Evolutionary conservation across 2,888 invertebrate genomes (phyloP), one percentile per base, ranked within the genome.

Genomic region (Aphodius granarius): DNA sequence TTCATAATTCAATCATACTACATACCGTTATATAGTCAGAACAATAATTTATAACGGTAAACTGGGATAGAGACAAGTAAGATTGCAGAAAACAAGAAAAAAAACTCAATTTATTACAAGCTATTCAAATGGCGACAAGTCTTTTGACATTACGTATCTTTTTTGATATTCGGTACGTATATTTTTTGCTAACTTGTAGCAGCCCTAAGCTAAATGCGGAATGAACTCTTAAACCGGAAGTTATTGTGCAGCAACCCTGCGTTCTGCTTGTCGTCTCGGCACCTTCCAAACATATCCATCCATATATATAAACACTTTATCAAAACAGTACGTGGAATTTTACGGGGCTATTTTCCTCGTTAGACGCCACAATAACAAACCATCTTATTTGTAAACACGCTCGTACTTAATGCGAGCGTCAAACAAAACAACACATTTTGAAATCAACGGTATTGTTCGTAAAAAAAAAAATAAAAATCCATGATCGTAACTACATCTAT

Each of bases 111-210:
- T n/a, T n/a, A n/a, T n/a, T n/a, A n/a, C n/a, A n/a, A n/a, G n/a
- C n/a, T n/a, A n/a, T n/a, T n/a, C n/a, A n/a, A n/a, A n/a, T n/a
- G n/a, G n/a, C n/a, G n/a, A n/a, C n/a, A n/a, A n/a, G n/a, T n/a
- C n/a, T n/a, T n/a, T n/a, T n/a, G n/a, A n/a, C n/a, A n/a, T n/a
- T n/a, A n/a, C n/a, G n/a, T n/a, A n/a, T n/a, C n/a, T n/a, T n/a
- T n/a, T n/a, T n/a, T n/a, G n/a, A n/a, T n/a, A n/a, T n/a, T n/a
- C n/a, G n/a, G n/a, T n/a, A n/a, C n/a, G 43, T 66, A 72, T 65
- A 76, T 72, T 76, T 76, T 78, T 79, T 74, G 78, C 77, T 78
- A 79, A 79, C 79, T 77, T 79, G 78, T 79, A 79, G n/a, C n/a
- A n/a, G 79, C 79, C 78, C 71, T 71, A 75, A 78, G 79, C 78